phyloP scores from a whole-genome alignment of 2,888 invertebrate genomes.

The Nasonovia ribisnigri region DNA sequence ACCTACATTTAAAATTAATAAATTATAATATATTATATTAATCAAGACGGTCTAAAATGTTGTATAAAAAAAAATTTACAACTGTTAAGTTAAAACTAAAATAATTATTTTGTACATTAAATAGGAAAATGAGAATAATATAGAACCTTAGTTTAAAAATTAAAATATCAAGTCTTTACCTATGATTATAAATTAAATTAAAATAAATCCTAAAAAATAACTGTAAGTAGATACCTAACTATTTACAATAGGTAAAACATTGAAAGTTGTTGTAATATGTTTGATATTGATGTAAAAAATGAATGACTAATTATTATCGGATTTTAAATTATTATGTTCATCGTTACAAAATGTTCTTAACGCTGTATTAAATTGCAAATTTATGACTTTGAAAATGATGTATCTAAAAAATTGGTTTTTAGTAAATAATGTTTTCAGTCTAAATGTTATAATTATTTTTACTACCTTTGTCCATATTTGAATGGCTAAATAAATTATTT shows the following conservation, averaged over 20 bases:
- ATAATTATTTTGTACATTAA: neutral
- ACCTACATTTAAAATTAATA: neutral
- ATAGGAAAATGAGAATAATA: neutral
- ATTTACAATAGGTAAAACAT: neutral
- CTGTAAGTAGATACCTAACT: neutral
- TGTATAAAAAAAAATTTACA: neutral
- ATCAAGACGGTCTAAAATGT: neutral
- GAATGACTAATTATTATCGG: neutral
- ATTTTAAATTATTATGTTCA: neutral
- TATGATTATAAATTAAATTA: neutral
- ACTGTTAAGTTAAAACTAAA: neutral
- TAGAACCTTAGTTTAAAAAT: neutral
- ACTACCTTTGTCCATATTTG: neutral
- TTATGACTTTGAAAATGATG: neutral
- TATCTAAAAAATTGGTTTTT: no score
- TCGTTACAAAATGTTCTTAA: neutral
- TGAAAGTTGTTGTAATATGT: neutral
- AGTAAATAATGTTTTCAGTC: neutral
- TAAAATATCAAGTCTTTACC: neutral
- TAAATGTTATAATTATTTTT: neutral
- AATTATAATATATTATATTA: neutral
- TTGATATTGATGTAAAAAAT: neutral
- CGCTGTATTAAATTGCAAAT: no score
- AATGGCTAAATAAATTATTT: neutral
- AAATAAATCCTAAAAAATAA: neutral